Evolutionary conservation across 2,113 vertebrate genomes (phyloP), one percentile per base, ranked within the genome.

Genomic region (Erythrocercus mccallii): DNA sequence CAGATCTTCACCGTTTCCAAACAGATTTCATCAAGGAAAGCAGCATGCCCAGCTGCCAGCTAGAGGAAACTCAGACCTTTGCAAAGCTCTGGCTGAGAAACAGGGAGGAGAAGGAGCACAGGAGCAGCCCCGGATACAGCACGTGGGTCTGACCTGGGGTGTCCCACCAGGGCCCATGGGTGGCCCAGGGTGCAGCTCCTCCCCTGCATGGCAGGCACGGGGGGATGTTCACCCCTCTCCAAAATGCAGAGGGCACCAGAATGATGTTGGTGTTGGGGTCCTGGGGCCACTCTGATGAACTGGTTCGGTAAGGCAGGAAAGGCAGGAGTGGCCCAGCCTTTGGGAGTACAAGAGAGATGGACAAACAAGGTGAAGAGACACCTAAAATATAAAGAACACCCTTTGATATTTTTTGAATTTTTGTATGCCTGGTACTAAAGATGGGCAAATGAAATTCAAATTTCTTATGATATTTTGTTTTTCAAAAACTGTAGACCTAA

Each of bases 121-220:
- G 60, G 69, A 86, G 44, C 54, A 57, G 24, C 31, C 12, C 33
- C 31, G 27, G 35, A 27, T 11, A 10, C 12, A 82, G 38, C 60
- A 27, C 15, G 3, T 2, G 3, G 28, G 10, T 40, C 44, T 53
- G 40, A 58, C 16, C 53, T 81, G 40, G 15, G 14, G 20, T 76
- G 42, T 40, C 57, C 33, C 9, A 4, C 14, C 4, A 5, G 50
- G 57, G 33, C 54, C n/a, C 0, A 0, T 24, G 44, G 22, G 28
- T 72, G 47, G 20, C 18, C 31, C 3, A 11, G 61, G 21, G 15
- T 5, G 7, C 54, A 86, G 22, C 31, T 88, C 8, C 35, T 47
- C 4, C 20, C 40, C 50, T n/a, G 50, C 25, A 15, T 0, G 0
- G 20, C 25, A 61, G 25, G 40, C 56, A 33, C 2, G 0, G 12